Evolutionary conservation across 92 coral and sea anemone species (phyloP).

Genomic region (Epizoanthus rinbou): DNA sequence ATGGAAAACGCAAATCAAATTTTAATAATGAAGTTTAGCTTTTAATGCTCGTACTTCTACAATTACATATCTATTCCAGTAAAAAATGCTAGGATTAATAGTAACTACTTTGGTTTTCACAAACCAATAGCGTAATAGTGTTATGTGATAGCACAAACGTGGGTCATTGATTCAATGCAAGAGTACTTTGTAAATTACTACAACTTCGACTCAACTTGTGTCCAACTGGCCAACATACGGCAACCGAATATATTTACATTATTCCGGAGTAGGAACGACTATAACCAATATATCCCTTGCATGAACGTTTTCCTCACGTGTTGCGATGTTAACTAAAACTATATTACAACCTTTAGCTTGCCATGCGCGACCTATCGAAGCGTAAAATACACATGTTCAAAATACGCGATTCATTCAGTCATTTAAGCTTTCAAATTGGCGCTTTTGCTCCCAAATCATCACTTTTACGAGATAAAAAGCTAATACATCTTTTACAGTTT

Average conservation of each 20-base stretch:
- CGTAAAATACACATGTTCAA: neutral
- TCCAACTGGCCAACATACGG: neutral
- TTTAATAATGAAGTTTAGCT: neutral
- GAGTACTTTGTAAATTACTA: conserved; percentile 26
- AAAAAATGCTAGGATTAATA: conserved; percentile 31
- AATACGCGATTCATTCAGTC: conserved; percentile 13
- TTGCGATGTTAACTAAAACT: neutral
- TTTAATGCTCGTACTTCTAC: conserved; percentile 24
- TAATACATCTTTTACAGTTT: neutral
- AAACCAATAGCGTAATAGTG: neutral
- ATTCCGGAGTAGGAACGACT: neutral
- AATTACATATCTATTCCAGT: neutral
- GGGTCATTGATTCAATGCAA: conserved; percentile 88
- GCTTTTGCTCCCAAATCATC: conserved; percentile 1
- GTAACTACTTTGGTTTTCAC: conserved; percentile 8
- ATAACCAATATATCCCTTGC: neutral
- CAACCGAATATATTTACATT: conserved; percentile 7
- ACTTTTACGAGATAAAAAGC: neutral
- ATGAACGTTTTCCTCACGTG: neutral
- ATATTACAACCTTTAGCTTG: neutral
- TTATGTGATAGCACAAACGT: conserved; percentile 33
- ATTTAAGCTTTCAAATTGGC: conserved; percentile 2
- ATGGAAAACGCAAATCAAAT: neutral
- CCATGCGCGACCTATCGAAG: neutral
- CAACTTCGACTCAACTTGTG: neutral